Evolutionary conservation across 2,888 invertebrate genomes (phyloP).

Genomic region (Rhaphigaster nebulosa): DNA sequence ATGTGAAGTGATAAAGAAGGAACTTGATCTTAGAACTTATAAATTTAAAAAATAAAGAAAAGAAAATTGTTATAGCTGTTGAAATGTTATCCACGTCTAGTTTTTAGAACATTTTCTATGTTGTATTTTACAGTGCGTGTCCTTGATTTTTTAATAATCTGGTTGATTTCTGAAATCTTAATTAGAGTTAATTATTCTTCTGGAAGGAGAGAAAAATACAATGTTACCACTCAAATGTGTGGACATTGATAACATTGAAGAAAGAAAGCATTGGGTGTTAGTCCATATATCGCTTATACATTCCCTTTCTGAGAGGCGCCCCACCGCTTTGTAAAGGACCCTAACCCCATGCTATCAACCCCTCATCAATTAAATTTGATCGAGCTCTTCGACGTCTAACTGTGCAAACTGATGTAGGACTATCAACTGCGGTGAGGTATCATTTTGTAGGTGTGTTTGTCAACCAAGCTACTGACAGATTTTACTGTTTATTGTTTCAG

Average conservation of each 20-base stretch:
- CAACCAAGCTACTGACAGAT: neutral
- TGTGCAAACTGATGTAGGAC: neutral
- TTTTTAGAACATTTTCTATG: too few relatives aligned
- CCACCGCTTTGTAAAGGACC: neutral
- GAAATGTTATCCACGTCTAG: too few relatives aligned
- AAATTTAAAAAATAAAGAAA: too few relatives aligned
- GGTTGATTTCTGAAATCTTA: neutral
- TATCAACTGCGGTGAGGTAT: neutral
- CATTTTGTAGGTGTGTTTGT: neutral
- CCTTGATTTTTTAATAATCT: too few relatives aligned
- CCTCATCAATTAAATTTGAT: constrained; percentile 31
- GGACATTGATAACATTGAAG: neutral
- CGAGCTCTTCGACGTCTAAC: constrained; percentile 3
- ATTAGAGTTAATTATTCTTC: too few relatives aligned
- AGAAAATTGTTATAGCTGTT: too few relatives aligned
- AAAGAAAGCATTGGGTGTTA: neutral
- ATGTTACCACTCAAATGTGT: too few relatives aligned
- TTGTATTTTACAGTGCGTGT: too few relatives aligned
- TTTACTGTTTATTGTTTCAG: neutral
- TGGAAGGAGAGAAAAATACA: too few relatives aligned
- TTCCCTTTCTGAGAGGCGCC: neutral
- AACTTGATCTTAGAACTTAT: too few relatives aligned
- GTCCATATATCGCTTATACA: neutral
- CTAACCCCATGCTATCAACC: constrained; percentile 11
- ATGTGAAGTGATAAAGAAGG: too few relatives aligned